Evolutionary conservation across 1,140 invertebrate genomes (phyloP), one percentile per base, ranked within the genome.

Genomic region (Heliconius eleuchia): DNA sequence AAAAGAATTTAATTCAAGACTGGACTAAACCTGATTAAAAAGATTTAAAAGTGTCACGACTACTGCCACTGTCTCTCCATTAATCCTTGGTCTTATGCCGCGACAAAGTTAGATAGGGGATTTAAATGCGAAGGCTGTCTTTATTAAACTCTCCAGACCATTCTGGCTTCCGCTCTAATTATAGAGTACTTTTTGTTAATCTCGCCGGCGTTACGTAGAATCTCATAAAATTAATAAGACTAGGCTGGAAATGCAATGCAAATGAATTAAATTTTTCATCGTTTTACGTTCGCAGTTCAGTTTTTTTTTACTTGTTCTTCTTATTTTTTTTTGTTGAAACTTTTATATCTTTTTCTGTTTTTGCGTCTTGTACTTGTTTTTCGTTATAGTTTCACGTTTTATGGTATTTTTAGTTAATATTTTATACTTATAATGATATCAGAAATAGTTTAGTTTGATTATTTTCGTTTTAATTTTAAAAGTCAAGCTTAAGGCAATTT

Each of bases 51-150:
- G 77, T 81, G 75, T 80, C 77, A 71, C 70, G 79, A 79, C 66
- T 82, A 79, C 79, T 74, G 77, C 50, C 79, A 79, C 71, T 78
- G 74, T 80, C 78, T 83, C 77, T 80, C 78, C 79, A 84, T 82
- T 82, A 82, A 82, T 82, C 81, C 79, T 72, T 70, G 78, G 77
- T 78, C 77, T 82, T 80, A 80, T 77, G 81, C 81, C 72, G 79
- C 76, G 79, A 80, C 81, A 80, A 84, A 84, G 83, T 84, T 84
- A 84, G 82, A 82, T 81, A 75, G 81, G 57, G 78, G 81, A 82
- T 82, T 82, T 84, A 82, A 84, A 82, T 80, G 75, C 81, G 79
- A 78, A 79, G 74, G 66, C 81, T 80, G 57, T 73, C 73, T 81
- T 84, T 80, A 82, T 84, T 83, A 78, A 82, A 82, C 77, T 81